Conservation (phyloP, 2,888 invertebrate species). For the Hofmannophila pseudospretella region DNA sequence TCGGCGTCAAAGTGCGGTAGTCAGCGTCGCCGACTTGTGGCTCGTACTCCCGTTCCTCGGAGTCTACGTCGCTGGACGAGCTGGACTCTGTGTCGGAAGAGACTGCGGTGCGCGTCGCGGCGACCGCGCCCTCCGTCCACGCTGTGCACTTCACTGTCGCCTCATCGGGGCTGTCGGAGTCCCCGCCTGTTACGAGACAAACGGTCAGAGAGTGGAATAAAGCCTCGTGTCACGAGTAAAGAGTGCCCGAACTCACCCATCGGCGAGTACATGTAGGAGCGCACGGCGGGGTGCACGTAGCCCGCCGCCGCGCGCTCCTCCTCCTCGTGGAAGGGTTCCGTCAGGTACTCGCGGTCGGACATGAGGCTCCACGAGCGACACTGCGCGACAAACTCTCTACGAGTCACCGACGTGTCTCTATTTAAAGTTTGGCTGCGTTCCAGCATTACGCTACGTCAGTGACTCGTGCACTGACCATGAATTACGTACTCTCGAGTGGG, state of each 20-base stretch:
- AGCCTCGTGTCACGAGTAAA: conserved; percentile 18
- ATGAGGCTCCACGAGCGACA: conserved; percentile 71
- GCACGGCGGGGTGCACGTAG: conserved; percentile 69
- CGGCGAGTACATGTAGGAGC: conserved; percentile 75
- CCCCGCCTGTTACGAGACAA: conserved; percentile 73
- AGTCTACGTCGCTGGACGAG: conserved; percentile 54
- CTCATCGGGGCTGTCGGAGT: conserved; percentile 80
- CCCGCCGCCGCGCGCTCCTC: conserved; percentile 63
- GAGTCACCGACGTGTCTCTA: conserved; percentile 70
- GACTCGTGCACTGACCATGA: conserved; percentile 56
- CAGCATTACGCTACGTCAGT: conserved; percentile 68
- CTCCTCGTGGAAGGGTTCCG: conserved; percentile 67
- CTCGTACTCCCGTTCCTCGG: conserved; percentile 64
- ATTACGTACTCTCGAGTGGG: conserved; percentile 71
- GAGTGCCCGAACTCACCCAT: conserved; percentile 63
- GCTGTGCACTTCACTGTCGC: conserved; percentile 78
- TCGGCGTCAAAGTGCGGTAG: conserved; percentile 72
- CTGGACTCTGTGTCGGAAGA: conserved; percentile 64
- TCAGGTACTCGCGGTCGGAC: conserved; percentile 74
- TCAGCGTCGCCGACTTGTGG: conserved; percentile 79
- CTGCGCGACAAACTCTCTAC: conserved; percentile 69
- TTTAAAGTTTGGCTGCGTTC: conserved; percentile 73
- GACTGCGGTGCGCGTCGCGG: conserved; percentile 42
- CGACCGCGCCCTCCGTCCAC: conserved; percentile 65
- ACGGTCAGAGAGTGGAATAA: conserved; percentile 42